These are phyloP conservation scores for Phoenicopterus ruber DNA, from an alignment of 2,113 vertebrate species.

Conservation along the genomic window DNA sequence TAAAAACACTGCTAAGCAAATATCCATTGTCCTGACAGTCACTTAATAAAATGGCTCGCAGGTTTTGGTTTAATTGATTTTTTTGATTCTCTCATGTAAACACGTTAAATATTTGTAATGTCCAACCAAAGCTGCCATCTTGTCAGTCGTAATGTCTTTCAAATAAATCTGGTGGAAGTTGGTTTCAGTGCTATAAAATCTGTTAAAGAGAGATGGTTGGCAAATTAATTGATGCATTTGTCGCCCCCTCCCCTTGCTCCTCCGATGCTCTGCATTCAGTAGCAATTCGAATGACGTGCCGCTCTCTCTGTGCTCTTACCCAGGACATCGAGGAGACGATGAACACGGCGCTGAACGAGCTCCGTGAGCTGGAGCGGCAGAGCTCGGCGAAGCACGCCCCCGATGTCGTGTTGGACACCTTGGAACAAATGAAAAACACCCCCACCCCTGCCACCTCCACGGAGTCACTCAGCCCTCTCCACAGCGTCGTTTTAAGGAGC, in stretches of 20 bases:
- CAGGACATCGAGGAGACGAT: conserved; percentile 99
- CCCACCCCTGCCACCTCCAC: conserved; percentile 80
- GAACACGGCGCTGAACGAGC: conserved; percentile 96
- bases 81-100: neutral
- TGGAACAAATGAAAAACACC: conserved; percentile 88
- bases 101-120: neutral
- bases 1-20: neutral
- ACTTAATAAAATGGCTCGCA: neutral
- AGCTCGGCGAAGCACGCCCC: conserved; percentile 94
- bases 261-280: neutral
- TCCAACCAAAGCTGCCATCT: neutral
- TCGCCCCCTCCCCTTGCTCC: neutral
- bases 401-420: conserved; percentile 94
- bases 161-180: neutral
- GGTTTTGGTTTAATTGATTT: neutral
- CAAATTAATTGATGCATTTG: neutral
- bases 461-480: conserved; percentile 87
- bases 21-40: neutral
- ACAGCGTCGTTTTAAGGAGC: conserved; percentile 79
- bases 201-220: neutral
- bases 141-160: rapidly evolving
- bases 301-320: conserved; percentile 11
- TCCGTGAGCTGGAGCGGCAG: conserved; percentile 94
- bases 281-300: neutral
- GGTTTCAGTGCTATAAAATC: neutral